phyloP scores from a whole-genome alignment of 2,888 invertebrate genomes.

The Digitonthophagus gazella region DNA sequence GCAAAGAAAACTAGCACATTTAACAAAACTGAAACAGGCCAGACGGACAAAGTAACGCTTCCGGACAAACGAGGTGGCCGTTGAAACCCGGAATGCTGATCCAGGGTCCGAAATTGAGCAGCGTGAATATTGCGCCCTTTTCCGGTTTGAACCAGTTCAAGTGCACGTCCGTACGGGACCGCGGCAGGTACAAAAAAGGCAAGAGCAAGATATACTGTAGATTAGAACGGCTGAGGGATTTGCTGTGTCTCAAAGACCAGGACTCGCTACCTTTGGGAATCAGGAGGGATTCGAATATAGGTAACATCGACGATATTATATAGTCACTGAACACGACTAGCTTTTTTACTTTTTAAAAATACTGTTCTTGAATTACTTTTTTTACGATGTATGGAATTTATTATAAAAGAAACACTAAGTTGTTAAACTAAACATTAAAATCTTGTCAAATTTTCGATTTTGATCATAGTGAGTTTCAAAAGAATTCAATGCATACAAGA shows the following conservation, averaged over 20 bases:
- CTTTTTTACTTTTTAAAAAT: not conserved
- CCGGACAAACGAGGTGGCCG: slow-evolving; percentile 70
- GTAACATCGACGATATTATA: slow-evolving; percentile 39
- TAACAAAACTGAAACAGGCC: slow-evolving; percentile 42
- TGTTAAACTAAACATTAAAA: no score
- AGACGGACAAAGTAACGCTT: slow-evolving; percentile 50
- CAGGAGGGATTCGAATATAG: slow-evolving; percentile 52
- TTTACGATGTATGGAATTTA: slow-evolving; percentile 32
- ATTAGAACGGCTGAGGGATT: slow-evolving; percentile 41
- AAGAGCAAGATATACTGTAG: slow-evolving; percentile 47
- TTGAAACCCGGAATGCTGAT: slow-evolving; percentile 84
- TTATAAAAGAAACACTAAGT: no score
- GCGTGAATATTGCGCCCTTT: slow-evolving; percentile 39
- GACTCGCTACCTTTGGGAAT: slow-evolving; percentile 52
- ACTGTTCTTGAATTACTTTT: slow-evolving; percentile 30
- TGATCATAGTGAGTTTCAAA: no score
- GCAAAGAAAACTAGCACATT: not conserved
- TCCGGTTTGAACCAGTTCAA: slow-evolving; percentile 39
- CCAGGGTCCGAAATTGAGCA: slow-evolving; percentile 73
- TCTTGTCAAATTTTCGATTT: no score
- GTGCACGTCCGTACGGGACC: slow-evolving; percentile 37
- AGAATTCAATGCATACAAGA: no score
- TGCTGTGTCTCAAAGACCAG: slow-evolving; percentile 43
- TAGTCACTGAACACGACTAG: not conserved
- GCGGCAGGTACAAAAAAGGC: slow-evolving; percentile 41